These are phyloP conservation scores for Apogon hyalosoma DNA, from an alignment of 2,797 vertebrate genomes.

Conservation along the genomic window DNA sequence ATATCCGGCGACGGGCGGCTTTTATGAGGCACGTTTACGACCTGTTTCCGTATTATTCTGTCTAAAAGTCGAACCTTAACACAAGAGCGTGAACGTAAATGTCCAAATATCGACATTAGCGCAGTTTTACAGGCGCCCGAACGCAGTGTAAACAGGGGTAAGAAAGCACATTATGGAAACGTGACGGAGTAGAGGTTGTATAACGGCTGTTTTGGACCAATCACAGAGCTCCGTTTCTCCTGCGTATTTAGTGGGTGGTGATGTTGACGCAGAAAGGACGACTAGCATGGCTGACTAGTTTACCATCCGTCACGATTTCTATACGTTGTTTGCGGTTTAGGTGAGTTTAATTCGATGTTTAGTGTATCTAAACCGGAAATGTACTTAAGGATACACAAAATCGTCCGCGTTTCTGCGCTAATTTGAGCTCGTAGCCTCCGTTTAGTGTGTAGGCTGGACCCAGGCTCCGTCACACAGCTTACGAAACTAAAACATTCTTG, in stretches of 20 bases:
- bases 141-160: fast-evolving
- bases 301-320: no score
- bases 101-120: fast-evolving
- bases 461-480: not conserved
- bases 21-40: fast-evolving
- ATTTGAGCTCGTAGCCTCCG: not conserved
- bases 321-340: not conserved
- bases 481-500: not conserved
- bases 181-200: slow-evolving; percentile 42
- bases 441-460: not conserved
- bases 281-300: not conserved
- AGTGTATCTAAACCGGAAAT: not conserved
- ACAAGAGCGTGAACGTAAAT: fast-evolving
- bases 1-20: not conserved
- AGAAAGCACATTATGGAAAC: slow-evolving; percentile 66
- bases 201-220: slow-evolving; percentile 62
- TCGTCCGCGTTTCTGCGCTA: not conserved
- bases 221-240: slow-evolving; percentile 21
- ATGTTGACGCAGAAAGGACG: slow-evolving; percentile 28
- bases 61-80: fast-evolving
- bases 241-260: slow-evolving; percentile 23
- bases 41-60: fast-evolving
- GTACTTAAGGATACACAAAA: not conserved
- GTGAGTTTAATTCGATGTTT: fast-evolving
- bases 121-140: fast-evolving